phyloP scores from a whole-genome alignment of 53 echinoderm and acorn worm genomes.

The Echinometra lucunter region DNA sequence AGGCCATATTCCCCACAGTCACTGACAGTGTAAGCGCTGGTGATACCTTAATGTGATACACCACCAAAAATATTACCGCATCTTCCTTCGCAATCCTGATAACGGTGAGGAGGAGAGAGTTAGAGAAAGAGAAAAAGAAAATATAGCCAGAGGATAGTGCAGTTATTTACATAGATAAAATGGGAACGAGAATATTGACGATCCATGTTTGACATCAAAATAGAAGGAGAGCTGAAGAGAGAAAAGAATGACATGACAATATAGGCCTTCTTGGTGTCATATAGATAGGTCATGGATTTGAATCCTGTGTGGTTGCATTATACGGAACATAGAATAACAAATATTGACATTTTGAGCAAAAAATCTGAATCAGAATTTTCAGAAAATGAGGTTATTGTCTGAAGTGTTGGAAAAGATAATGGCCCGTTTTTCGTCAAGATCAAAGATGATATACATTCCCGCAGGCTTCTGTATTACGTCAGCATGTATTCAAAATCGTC shows the following conservation, averaged over 20 bases:
- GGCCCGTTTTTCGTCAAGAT: no score
- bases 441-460: no score
- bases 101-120: not conserved
- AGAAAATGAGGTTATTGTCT: no score
- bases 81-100: not conserved
- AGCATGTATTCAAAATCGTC: no score
- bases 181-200: not conserved
- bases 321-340: not conserved
- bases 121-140: not conserved
- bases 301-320: not conserved
- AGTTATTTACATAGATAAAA: not conserved
- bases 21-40: not conserved
- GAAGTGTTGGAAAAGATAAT: no score
- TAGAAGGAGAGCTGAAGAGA: not conserved
- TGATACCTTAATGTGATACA: conserved; percentile 27
- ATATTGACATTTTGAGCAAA: not conserved
- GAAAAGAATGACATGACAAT: not conserved
- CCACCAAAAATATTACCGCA: not conserved
- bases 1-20: not conserved
- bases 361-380: not conserved
- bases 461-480: no score
- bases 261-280: not conserved
- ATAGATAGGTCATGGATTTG: not conserved
- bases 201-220: conserved; percentile 26
- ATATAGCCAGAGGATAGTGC: not conserved